These are phyloP conservation scores for Leptobrachium ailaonicum DNA, from an alignment of 2,113 vertebrate genomes.

Conservation along the genomic window DNA sequence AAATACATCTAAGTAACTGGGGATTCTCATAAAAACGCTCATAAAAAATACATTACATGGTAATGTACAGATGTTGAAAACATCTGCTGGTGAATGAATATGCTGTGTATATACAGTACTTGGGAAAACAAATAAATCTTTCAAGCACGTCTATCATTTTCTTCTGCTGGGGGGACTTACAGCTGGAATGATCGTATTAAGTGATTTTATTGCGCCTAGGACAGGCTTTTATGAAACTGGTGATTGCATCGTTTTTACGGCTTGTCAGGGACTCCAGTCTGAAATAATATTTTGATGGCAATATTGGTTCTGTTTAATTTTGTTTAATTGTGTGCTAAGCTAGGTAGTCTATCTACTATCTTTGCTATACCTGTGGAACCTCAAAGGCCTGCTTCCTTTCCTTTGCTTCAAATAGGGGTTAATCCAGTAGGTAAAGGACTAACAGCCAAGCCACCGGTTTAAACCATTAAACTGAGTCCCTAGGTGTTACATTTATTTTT, in stretches of 20 bases:
- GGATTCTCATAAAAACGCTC: conserved; percentile 38
- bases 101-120: conserved; percentile 52
- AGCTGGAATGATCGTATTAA: conserved; percentile 58
- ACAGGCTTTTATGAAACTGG: conserved; percentile 4
- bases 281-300: background rate
- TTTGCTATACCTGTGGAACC: no score
- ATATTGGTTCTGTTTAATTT: background rate
- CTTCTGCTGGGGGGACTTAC: conserved; percentile 47
- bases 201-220: background rate
- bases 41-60: conserved; percentile 43
- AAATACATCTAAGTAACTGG: conserved; percentile 9
- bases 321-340: background rate
- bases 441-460: no score
- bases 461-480: no score
- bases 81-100: conserved; percentile 60
- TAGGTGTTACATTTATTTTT: no score
- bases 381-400: no score
- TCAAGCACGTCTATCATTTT: conserved; percentile 54
- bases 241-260: background rate
- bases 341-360: no score
- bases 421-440: no score
- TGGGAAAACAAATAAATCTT: conserved; percentile 59
- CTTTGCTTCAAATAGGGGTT: no score
- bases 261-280: background rate
- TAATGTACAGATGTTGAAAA: conserved; percentile 58